Evolutionary conservation across 2,888 invertebrate species (phyloP), one percentile per base, ranked within the genome.

Genomic region (Megamerina dolium): DNA sequence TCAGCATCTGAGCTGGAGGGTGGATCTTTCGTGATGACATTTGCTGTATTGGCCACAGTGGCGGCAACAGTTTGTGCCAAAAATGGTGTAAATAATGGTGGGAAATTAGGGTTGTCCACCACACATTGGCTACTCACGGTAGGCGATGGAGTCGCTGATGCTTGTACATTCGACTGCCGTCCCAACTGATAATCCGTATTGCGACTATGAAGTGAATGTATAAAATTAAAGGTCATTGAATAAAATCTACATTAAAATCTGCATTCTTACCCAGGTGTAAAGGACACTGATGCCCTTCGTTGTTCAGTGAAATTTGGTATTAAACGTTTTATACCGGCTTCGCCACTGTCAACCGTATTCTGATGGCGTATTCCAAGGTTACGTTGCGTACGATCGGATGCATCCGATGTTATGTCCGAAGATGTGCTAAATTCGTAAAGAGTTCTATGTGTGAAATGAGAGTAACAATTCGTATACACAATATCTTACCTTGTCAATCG

Each of bases 371-470:
- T 73, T 20, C 75, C 75, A 59, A 77, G 75, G 29, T 82, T 78
- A 47, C 82, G 78, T 55, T 78, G 76, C 55, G 83, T 73, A 54
- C 81, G 74, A 50, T 77, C 80, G 18, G 74, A 73, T 34, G 76
- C 77, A 63, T 77, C 79, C 63, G 83, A 83, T n/a, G n/a, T n/a
- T 49, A 84, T 78, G 64, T 87, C 87, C 16, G 85, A 85, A 10
- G 62, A 60, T 23, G 63, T 64, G 51, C 68, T 68, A 29, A n/a
- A n/a, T n/a, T n/a, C n/a, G n/a, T n/a, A n/a, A n/a, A n/a, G 16
- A n/a, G n/a, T n/a, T n/a, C n/a, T n/a, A n/a, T n/a, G n/a, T n/a
- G n/a, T n/a, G n/a, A n/a, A n/a, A n/a, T n/a, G n/a, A n/a, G n/a
- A n/a, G n/a, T n/a, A n/a, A n/a, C n/a, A n/a, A n/a, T n/a, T n/a